These are phyloP conservation scores for Empis stercorea DNA, from an alignment of 2,888 invertebrate genomes.

Conservation along the genomic window DNA sequence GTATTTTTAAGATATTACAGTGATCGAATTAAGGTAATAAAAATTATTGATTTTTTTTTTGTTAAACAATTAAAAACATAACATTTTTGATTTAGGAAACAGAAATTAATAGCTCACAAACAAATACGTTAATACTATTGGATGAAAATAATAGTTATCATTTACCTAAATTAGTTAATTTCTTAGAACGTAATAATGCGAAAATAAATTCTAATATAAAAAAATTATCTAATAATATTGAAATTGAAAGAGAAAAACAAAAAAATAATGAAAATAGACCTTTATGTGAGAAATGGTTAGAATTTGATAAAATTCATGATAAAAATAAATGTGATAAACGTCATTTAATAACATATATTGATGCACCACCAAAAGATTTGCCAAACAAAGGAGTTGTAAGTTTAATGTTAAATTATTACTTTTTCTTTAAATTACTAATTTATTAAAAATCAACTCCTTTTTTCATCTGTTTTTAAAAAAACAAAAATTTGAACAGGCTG, in stretches of 20 bases:
- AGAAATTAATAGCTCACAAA: constrained; percentile 16
- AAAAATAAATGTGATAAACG: constrained; percentile 44
- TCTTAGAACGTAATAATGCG: constrained; percentile 29
- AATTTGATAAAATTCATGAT: constrained; percentile 51
- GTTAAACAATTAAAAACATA: too few relatives aligned
- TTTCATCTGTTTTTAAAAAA: too few relatives aligned
- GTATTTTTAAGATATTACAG: constrained; percentile 49
- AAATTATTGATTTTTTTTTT: too few relatives aligned
- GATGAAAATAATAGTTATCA: constrained; percentile 47
- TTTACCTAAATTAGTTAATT: constrained; percentile 46
- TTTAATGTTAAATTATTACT: too few relatives aligned
- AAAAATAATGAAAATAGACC: constrained; percentile 14
- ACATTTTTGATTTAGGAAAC: neutral
- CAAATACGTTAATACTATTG: constrained; percentile 40
- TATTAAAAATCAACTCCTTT: neutral
- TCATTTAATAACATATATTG: constrained; percentile 46
- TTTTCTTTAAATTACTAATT: neutral
- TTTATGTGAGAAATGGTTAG: constrained; percentile 42
- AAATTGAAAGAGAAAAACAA: constrained; percentile 16
- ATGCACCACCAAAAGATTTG: constrained; percentile 41
- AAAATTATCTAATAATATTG: constrained; percentile 6
- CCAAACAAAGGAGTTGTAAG: constrained; percentile 22
- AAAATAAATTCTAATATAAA: neutral
- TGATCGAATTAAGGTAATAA: constrained; percentile 13
- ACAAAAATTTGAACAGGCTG: constrained; percentile 28